A percentile compares a stretch with the other conserved stretches of the same genome.
Conservation (phyloP, 2,888 invertebrate genomes). For the Platycheirus albimanus region DNA sequence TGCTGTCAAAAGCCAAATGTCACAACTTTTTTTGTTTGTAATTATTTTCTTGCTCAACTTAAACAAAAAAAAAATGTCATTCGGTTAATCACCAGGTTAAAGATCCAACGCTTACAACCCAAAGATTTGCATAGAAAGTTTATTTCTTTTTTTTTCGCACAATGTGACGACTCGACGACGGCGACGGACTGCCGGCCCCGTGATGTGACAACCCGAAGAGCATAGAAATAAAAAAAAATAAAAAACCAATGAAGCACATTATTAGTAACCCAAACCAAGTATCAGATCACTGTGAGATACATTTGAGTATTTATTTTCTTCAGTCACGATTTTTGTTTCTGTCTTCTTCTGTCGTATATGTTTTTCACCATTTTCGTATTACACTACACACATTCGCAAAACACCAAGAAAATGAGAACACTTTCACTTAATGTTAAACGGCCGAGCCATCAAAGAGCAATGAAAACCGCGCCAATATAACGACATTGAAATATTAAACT, state of each 20-base stretch:
- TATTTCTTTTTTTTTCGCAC: conserved; percentile 42
- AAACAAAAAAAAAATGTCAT: conserved; percentile 35
- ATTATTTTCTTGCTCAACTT: conserved; percentile 19
- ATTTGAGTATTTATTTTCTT: conserved; percentile 42
- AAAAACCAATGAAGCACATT: conserved; percentile 30
- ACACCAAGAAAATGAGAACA: conserved; percentile 66
- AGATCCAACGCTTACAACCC: conserved; percentile 40
- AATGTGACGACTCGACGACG: background rate
- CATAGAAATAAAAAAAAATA: background rate
- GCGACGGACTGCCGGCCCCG: background rate
- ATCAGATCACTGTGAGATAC: conserved; percentile 57
- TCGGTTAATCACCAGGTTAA: conserved; percentile 38
- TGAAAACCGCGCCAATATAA: conserved; percentile 54
- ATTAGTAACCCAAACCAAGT: conserved; percentile 53
- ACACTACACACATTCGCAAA: conserved; percentile 46
- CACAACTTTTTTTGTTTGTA: background rate
- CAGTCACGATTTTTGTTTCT: conserved; percentile 37
- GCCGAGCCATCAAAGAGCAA: conserved; percentile 44
- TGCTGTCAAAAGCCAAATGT: conserved; percentile 55
- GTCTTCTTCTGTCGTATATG: conserved; percentile 20
- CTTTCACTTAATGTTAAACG: conserved; percentile 57
- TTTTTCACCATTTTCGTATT: conserved; percentile 51
- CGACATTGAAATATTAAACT: conserved; percentile 66
- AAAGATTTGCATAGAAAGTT: conserved; percentile 67
- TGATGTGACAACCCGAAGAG: conserved; percentile 24